These are phyloP conservation scores for fruit fly (Drosophila melanogaster) DNA, from an alignment of 1,140 invertebrate species.

Conservation along the genomic window DNA sequence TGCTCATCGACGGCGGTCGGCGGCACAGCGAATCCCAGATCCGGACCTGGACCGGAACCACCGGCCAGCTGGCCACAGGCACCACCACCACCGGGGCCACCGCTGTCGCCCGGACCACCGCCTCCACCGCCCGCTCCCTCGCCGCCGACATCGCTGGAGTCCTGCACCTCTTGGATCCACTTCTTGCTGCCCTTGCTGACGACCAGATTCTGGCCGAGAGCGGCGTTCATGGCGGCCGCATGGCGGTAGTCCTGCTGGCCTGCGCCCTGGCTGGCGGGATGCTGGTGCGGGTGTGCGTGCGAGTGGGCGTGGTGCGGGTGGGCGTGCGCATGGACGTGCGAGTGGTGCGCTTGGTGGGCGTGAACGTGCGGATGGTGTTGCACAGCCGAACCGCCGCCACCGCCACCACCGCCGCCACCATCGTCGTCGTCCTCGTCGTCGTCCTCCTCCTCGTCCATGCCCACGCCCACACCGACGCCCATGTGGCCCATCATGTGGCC, in stretches of 20 bases:
- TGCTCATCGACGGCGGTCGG: conserved; percentile 74
- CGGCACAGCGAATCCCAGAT: conserved; percentile 76
- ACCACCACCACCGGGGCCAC: conserved; percentile 2
- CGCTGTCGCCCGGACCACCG: conserved; percentile 15
- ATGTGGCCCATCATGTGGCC: conserved; percentile 78
- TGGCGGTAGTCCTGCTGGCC: conserved; percentile 70
- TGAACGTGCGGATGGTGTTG: conserved; percentile 58
- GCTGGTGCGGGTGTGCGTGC: conserved; percentile 50
- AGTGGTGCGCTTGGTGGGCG: conserved; percentile 60
- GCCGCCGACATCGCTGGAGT: conserved; percentile 53
- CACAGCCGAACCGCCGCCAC: conserved; percentile 39
- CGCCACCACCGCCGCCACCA: conserved; percentile 52
- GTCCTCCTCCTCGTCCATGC: conserved; percentile 66
- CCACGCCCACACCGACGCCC: conserved; percentile 51
- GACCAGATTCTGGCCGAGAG: conserved; percentile 79
- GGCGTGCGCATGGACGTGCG: conserved; percentile 43
- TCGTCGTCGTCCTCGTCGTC: conserved; percentile 78
- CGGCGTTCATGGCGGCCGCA: conserved; percentile 67
- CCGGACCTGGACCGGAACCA: conserved; percentile 32
- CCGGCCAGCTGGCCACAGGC: conserved; percentile 34
- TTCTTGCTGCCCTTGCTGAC: conserved; percentile 84
- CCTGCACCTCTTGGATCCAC: conserved; percentile 70
- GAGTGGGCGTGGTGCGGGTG: conserved; percentile 35
- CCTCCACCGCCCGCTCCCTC: conserved; percentile 16
- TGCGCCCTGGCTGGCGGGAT: conserved; percentile 34